phyloP scores from a whole-genome alignment of 2,113 vertebrate genomes.

The Tragulus kanchil region DNA sequence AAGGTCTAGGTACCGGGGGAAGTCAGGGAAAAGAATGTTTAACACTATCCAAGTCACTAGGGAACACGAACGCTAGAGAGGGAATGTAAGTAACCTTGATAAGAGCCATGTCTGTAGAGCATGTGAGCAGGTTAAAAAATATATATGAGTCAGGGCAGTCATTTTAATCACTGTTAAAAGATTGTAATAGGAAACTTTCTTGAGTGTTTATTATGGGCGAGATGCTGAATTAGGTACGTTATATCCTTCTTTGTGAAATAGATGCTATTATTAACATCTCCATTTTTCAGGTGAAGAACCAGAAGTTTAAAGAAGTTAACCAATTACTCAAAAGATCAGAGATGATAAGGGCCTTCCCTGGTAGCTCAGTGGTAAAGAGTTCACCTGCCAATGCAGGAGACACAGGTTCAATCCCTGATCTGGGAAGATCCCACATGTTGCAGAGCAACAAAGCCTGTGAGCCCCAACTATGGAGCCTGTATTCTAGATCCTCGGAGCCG shows the following conservation, averaged over 20 bases:
- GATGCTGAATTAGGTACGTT: not conserved
- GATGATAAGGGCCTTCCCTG: too few relatives aligned
- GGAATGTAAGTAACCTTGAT: not conserved
- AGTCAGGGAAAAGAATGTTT: not conserved
- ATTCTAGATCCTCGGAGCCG: too few relatives aligned
- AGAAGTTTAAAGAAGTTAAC: not conserved
- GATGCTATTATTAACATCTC: not conserved
- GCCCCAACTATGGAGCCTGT: too few relatives aligned
- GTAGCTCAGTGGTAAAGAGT: too few relatives aligned
- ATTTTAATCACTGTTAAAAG: not conserved
- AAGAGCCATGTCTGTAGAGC: not conserved
- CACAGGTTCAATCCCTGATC: too few relatives aligned
- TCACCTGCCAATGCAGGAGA: too few relatives aligned
- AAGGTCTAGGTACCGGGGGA: not conserved
- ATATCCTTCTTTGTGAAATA: not conserved
- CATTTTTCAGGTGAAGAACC: slow-evolving; percentile 42
- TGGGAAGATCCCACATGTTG: too few relatives aligned
- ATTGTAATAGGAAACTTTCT: not conserved
- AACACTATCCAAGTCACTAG: not conserved
- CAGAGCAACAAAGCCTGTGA: too few relatives aligned
- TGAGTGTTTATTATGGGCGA: not conserved
- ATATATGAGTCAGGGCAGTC: not conserved
- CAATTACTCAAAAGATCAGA: not conserved
- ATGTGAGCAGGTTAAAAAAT: not conserved
- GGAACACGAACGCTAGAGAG: not conserved